Percentiles rank a stretch among this genome's conserved stretches.
Evolutionary conservation across 1,140 invertebrate species (phyloP).

Genomic region (Cotesia typhae): DNA sequence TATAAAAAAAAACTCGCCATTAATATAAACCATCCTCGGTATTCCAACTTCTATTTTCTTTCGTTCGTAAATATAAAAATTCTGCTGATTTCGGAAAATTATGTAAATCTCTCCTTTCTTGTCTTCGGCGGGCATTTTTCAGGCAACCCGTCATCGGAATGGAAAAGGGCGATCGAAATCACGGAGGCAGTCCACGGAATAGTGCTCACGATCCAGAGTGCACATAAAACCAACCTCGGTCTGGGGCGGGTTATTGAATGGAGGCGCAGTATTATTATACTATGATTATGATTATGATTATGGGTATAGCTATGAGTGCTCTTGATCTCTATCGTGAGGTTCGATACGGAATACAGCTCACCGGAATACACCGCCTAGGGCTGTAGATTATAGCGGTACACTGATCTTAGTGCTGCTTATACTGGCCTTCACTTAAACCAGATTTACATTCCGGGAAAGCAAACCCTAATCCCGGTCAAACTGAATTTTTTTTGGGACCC

Average conservation of each 20-base stretch:
- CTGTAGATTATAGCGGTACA: conserved; percentile 3
- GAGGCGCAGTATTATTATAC: neutral
- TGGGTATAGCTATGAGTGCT: neutral
- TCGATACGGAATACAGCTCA: neutral
- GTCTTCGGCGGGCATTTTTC: too few relatives aligned
- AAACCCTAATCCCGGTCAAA: too few relatives aligned
- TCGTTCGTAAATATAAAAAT: too few relatives aligned
- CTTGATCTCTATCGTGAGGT: neutral
- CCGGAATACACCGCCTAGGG: neutral
- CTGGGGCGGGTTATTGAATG: conserved; percentile 24
- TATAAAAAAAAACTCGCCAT: too few relatives aligned
- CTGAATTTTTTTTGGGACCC: too few relatives aligned
- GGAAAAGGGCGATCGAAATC: conserved; percentile 1
- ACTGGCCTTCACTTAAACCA: neutral
- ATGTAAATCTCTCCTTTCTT: too few relatives aligned
- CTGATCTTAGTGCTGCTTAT: neutral
- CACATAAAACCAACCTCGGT: neutral
- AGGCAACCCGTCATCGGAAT: too few relatives aligned
- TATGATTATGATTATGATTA: too few relatives aligned
- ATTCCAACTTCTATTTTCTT: too few relatives aligned
- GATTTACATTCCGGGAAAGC: neutral
- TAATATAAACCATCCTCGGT: too few relatives aligned
- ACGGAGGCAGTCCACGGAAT: conserved; percentile 32
- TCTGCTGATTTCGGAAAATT: too few relatives aligned
- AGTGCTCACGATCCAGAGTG: neutral